Evolutionary conservation across 2,113 vertebrate species (phyloP).

Genomic region (Laterallus jamaicensis): DNA sequence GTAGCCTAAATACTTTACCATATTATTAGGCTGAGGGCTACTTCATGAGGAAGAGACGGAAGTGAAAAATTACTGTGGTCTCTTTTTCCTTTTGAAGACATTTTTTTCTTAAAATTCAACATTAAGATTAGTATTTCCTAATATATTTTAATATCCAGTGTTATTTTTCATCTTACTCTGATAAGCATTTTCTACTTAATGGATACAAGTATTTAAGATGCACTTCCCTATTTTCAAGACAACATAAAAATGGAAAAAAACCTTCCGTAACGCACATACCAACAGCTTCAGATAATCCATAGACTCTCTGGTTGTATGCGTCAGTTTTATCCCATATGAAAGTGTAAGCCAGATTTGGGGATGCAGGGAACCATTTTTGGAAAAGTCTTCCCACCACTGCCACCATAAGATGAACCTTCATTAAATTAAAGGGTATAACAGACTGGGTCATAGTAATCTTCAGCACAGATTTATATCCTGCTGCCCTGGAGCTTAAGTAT

Average conservation of each 20-base stretch:
- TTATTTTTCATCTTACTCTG: neutral
- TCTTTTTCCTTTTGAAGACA: neutral
- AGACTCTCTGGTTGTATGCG: conserved; percentile 96
- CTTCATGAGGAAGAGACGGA: neutral
- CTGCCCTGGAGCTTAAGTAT: conserved; percentile 94
- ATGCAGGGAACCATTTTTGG: conserved; percentile 97
- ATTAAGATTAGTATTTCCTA: neutral
- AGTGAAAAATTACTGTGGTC: neutral
- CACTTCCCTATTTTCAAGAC: neutral
- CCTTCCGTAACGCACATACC: conserved; percentile 77
- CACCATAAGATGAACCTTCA: conserved; percentile 98
- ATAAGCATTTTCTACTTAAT: neutral
- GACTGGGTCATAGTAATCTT: conserved; percentile 96
- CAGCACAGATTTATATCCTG: conserved; percentile 95
- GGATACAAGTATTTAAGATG: neutral
- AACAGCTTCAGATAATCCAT: conserved; percentile 93
- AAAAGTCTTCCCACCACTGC: conserved; percentile 96
- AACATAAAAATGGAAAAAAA: neutral
- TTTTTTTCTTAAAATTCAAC: neutral
- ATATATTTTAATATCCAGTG: neutral
- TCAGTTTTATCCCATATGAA: conserved; percentile 99
- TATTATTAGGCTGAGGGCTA: neutral
- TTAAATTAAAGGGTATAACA: conserved; percentile 92
- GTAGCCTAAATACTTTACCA: neutral
- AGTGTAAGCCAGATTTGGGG: conserved; percentile 94